Evolutionary conservation across 2,797 vertebrate species (phyloP).

Genomic region (Rhabdomys pumilio): DNA sequence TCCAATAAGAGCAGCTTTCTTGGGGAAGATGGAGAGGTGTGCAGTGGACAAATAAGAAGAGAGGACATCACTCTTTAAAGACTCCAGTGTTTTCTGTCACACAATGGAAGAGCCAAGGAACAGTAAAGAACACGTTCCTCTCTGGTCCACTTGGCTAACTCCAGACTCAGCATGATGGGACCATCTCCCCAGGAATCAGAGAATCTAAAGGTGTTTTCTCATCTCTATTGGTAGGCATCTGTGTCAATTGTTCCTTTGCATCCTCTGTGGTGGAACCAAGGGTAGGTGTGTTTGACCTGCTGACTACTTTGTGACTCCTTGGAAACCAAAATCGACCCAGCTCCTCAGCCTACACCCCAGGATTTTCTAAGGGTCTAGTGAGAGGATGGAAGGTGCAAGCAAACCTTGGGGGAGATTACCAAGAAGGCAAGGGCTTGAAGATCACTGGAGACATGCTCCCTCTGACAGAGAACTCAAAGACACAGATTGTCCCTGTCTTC

Average conservation of each 20-base stretch:
- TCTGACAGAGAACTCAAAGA: background rate
- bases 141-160: background rate
- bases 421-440: background rate
- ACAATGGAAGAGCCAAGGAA: background rate
- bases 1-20: background rate
- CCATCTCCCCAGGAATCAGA: background rate
- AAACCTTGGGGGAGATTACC: background rate
- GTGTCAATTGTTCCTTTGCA: background rate
- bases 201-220: background rate
- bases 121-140: rapidly evolving
- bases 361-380: background rate
- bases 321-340: background rate
- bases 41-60: background rate
- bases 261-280: background rate
- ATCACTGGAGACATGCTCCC: background rate
- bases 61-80: no score
- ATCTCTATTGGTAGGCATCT: background rate
- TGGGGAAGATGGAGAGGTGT: background rate
- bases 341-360: background rate
- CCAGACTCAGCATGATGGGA: background rate
- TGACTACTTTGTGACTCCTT: background rate
- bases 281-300: background rate
- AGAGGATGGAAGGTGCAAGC: background rate
- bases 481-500: background rate
- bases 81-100: background rate